Percentiles rank a stretch among this genome's conserved stretches.
Conservation (phyloP, 2,888 invertebrate species). For the Muschampia plurimacula region DNA sequence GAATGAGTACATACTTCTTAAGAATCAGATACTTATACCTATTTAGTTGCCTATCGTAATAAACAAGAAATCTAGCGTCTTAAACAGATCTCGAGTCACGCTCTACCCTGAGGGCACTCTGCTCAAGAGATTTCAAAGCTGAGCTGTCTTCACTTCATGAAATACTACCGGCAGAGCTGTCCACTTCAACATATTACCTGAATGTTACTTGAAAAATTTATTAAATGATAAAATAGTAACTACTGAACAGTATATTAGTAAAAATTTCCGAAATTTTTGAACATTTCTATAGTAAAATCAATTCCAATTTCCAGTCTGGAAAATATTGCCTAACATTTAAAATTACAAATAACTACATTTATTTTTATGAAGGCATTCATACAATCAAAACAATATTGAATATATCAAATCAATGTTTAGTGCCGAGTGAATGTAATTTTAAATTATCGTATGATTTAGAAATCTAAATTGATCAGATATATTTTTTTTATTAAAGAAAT, state of each 20-base stretch:
- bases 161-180: slow-evolving; percentile 13
- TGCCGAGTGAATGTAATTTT: no score
- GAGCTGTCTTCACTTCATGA: slow-evolving; percentile 20
- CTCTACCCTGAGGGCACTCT: slow-evolving; percentile 19
- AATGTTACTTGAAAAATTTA: slow-evolving; percentile 4
- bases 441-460: no score
- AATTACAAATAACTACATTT: no score
- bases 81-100: slow-evolving; percentile 20
- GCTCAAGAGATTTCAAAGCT: slow-evolving; percentile 25
- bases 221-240: not conserved
- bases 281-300: no score
- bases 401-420: no score
- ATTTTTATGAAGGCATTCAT: no score
- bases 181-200: slow-evolving; percentile 14
- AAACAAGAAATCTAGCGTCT: slow-evolving; percentile 47
- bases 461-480: not conserved
- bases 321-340: no score
- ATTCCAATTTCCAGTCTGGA: no score
- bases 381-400: no score
- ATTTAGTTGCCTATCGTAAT: not conserved
- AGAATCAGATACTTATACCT: not conserved
- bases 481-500: not conserved
- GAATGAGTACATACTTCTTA: not conserved
- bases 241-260: no score
- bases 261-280: no score